phyloP scores from a whole-genome alignment of 2,888 invertebrate species.

The Cheilosia impressa region DNA sequence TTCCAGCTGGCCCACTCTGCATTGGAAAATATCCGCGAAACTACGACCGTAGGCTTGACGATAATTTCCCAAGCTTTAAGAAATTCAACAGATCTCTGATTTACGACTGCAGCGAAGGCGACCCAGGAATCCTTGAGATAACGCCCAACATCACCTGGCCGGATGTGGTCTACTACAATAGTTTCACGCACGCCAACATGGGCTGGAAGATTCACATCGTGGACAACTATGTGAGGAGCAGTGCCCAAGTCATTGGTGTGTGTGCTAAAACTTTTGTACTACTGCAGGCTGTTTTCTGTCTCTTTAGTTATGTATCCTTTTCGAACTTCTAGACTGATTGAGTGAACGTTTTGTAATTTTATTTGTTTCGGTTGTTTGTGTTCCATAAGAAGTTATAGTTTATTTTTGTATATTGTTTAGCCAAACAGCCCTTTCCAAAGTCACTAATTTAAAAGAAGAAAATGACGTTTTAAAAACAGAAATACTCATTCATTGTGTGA shows the following conservation, averaged over 20 bases:
- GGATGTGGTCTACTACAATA: conserved; percentile 95
- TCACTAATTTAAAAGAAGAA: conserved; percentile 52
- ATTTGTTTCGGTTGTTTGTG: conserved; percentile 55
- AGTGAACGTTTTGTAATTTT: conserved; percentile 39
- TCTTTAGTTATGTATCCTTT: conserved; percentile 28
- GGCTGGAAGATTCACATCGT: conserved; percentile 97
- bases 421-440: conserved; percentile 48
- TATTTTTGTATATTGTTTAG: conserved; percentile 14
- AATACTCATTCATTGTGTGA: conserved; percentile 60
- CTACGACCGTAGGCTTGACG: conserved; percentile 91
- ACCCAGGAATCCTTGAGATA: conserved; percentile 89
- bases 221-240: conserved; percentile 85
- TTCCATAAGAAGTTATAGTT: conserved; percentile 35
- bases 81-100: conserved; percentile 92
- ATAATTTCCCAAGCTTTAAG: conserved; percentile 90
- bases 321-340: conserved; percentile 59
- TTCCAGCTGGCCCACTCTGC: conserved; percentile 91
- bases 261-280: conserved; percentile 25
- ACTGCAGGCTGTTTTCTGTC: conserved; percentile 29
- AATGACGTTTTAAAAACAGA: conserved; percentile 1
- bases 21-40: conserved; percentile 87
- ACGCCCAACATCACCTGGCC: conserved; percentile 96
- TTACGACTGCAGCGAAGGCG: conserved; percentile 89
- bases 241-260: conserved; percentile 28
- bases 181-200: conserved; percentile 96